These are phyloP conservation scores for Aspiorhynchus laticeps DNA, from an alignment of 2,113 vertebrate species.

Conservation along the genomic window DNA sequence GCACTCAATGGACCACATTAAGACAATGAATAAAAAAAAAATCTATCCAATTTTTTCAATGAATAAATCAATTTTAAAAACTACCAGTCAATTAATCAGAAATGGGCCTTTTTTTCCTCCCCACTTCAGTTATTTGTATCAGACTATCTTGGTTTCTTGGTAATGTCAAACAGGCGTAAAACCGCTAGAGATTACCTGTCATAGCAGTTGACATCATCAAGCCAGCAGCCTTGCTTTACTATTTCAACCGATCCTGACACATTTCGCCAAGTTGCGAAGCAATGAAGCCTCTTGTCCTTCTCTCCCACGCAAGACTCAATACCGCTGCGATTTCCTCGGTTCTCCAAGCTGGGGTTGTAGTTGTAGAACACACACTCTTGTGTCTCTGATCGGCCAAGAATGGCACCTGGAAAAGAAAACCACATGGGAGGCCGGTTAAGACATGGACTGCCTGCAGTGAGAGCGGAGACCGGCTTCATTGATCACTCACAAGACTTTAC, in stretches of 20 bases:
- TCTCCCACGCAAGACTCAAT: slow-evolving; percentile 91
- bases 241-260: slow-evolving; percentile 91
- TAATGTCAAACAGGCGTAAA: neutral
- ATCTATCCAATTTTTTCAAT: neutral
- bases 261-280: slow-evolving; percentile 98
- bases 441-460: neutral
- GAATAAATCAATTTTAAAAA: neutral
- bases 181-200: slow-evolving; percentile 78
- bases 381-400: slow-evolving; percentile 96
- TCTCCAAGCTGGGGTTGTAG: slow-evolving; percentile 87
- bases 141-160: neutral
- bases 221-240: slow-evolving; percentile 97
- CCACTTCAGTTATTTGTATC: neutral
- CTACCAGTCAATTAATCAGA: neutral
- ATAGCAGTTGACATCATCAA: slow-evolving; percentile 98
- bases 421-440: neutral
- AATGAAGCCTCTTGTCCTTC: slow-evolving; percentile 93
- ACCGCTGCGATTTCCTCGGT: slow-evolving; percentile 89
- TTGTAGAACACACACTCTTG: slow-evolving; percentile 96
- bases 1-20: neutral
- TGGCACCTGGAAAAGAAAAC: slow-evolving; percentile 83
- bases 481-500: neutral
- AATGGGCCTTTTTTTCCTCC: neutral
- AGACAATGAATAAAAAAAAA: neutral
- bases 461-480: neutral